phyloP scores from a whole-genome alignment of 2,113 vertebrate genomes.

The Acrocephalus kingi region DNA sequence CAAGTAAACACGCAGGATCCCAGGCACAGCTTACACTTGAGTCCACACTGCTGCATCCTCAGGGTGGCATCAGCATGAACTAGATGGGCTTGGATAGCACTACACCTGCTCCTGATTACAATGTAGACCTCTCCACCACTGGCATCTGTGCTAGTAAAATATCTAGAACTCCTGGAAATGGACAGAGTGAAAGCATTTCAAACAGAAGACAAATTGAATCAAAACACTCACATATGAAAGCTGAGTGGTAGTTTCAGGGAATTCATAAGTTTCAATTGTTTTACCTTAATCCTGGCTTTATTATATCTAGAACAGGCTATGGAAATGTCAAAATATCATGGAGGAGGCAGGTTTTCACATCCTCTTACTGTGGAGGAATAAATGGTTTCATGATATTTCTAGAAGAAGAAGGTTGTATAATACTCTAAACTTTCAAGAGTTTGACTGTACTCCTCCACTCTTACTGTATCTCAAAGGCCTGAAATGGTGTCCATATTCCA shows the following conservation, averaged over 20 bases:
- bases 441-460: not conserved
- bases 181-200: not conserved
- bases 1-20: not conserved
- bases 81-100: not conserved
- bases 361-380: not conserved
- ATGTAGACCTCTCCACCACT: not conserved
- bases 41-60: not conserved
- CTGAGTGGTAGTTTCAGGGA: not conserved
- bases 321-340: not conserved
- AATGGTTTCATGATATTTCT: not conserved
- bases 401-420: not conserved
- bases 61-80: not conserved
- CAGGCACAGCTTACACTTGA: not conserved
- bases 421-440: not conserved
- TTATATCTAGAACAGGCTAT: not conserved
- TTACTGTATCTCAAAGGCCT: not conserved
- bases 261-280: not conserved
- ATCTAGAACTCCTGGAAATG: not conserved
- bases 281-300: not conserved
- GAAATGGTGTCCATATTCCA: not conserved
- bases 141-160: not conserved
- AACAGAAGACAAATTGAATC: not conserved
- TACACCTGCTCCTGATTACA: not conserved
- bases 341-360: not conserved
- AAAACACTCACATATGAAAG: not conserved